Evolutionary conservation across 2,888 invertebrate species (phyloP), one percentile per base, ranked within the genome.

Genomic region (Temnothorax ravouxi): DNA sequence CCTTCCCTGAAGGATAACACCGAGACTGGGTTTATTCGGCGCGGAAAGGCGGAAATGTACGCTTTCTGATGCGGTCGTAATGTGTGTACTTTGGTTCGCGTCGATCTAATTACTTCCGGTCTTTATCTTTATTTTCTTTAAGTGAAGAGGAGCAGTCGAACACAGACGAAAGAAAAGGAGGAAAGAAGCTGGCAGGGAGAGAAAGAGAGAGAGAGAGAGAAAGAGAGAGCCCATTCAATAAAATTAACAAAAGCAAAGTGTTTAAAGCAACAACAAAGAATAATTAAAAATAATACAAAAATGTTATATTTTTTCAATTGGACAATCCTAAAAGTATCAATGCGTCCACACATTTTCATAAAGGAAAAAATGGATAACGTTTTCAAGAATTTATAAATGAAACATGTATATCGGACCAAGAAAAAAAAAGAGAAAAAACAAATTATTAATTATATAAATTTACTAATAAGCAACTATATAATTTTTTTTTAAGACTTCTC

Each of bases 11-110:
- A 76, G 44, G 29, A 9, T 34, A 52, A 76, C 41, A 62, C 15
- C 21, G 69, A 11, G 59, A 59, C 47, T 41, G 25, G 25, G 21
- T 77, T 61, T 71, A 38, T 47, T 80, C 38, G 34, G 2, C 21
- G 59, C 18, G 77, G 77, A 80, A 80, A 50, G 15, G 59, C 18
- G 77, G 77, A 80, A 80, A 50, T 47, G 34, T 38, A 71, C 25
- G 59, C 47, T 59, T 80, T 18, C 59, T 47, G 18, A 44, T 50
- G 38, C 47, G 59, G 2, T 80, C 38, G n/a, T 71, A 25, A 47
- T 25, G 59, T 71, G 59, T 34, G 21, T 13, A 47, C 3, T 25
- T 59, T 21, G 59, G 3, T 69, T 59, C 21, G 18, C 44, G 5
- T 47, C 25, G 38, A 50, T 47, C 50, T 47, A 25, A 69, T 71